Evolutionary conservation across 2,888 invertebrate genomes (phyloP), one percentile per base, ranked within the genome.

Genomic region (Meandrusa payeni): DNA sequence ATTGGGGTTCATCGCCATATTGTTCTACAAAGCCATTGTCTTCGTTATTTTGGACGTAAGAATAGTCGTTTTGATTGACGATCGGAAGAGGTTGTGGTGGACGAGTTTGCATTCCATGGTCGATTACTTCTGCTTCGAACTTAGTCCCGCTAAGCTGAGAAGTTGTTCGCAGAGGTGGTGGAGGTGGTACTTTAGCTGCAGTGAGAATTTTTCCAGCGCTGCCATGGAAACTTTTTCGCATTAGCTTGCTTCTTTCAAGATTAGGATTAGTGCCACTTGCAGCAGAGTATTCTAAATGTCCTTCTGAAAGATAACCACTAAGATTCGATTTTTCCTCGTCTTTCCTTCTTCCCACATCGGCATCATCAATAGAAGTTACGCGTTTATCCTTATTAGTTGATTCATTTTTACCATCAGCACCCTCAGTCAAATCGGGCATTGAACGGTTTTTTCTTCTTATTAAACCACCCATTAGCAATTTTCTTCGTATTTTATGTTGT

Each of bases 351-450:
- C 94, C 94, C 0, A 95, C 91, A 36, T 89, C 91, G 31, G 93
- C 94, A 63, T 95, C 95, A 66, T 95, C 95, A n/a, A 93, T 91
- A 0, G 92, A 91, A 9, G 81, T 81, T 31, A 72, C 79, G 9
- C 74, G 88, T 64, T 75, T 86, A 42, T 72, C 88, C 56, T 74
- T 81, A 41, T 56, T 76, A 50, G 69, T 61, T 5, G 80, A 62
- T 33, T 86, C 77, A 27, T 59, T 71, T 34, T 87, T 89, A 5
- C 81, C 91, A 52, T 89, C 90, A 33, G 92, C 93, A 0, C 93
- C 93, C 70, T 96, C 96, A 0, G 96, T 93, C 33, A 97, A 83
- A 81, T 97, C 97, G 0, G 97, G 97, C 95, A 97, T 95, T 41
- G 96, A 96, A 52, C 96, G 89, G 67, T 97, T 97, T 71, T 97